Conservation (phyloP, 2,797 vertebrate genomes). For the Siniperca scherzeri region DNA sequence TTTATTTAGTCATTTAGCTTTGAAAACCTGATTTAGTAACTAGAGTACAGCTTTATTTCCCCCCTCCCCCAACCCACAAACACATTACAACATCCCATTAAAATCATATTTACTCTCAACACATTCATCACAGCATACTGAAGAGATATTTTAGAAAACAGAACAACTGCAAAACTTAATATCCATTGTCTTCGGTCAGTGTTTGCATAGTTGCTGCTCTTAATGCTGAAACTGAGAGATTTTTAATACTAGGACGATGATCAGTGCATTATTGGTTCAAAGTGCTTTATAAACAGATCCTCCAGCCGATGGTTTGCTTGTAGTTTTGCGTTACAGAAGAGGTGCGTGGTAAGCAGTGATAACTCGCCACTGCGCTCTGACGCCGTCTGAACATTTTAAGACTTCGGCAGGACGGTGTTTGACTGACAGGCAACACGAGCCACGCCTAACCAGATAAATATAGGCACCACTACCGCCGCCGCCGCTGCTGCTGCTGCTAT, state of each 20-base stretch:
- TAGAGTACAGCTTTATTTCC: slow-evolving; percentile 4
- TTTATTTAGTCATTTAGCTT: not conserved
- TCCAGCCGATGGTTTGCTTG: slow-evolving; percentile 25
- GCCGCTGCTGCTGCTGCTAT: slow-evolving; percentile 62
- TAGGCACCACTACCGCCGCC: not conserved
- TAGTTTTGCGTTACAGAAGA: slow-evolving; percentile 28
- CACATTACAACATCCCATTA: slow-evolving; percentile 11
- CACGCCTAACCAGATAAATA: slow-evolving; percentile 61
- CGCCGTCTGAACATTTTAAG: slow-evolving; percentile 34
- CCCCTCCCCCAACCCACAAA: no score
- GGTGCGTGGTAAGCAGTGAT: slow-evolving; percentile 40
- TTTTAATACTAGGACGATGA: slow-evolving; percentile 31
- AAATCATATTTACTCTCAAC: slow-evolving; percentile 5
- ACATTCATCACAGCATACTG: not conserved
- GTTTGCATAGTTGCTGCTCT: slow-evolving; percentile 59
- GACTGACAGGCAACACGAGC: slow-evolving; percentile 65
- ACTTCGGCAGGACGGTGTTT: slow-evolving; percentile 41
- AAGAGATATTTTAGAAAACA: slow-evolving; percentile 1
- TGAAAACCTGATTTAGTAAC: slow-evolving; percentile 15
- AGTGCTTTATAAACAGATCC: slow-evolving; percentile 81
- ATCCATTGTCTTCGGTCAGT: slow-evolving; percentile 41
- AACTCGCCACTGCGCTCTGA: slow-evolving; percentile 19
- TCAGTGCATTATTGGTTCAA: slow-evolving; percentile 82
- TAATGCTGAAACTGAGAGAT: slow-evolving; percentile 14
- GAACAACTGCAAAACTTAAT: slow-evolving; percentile 27